These are phyloP conservation scores for Potorous gilbertii DNA, from an alignment of 2,797 vertebrate species.

Conservation along the genomic window DNA sequence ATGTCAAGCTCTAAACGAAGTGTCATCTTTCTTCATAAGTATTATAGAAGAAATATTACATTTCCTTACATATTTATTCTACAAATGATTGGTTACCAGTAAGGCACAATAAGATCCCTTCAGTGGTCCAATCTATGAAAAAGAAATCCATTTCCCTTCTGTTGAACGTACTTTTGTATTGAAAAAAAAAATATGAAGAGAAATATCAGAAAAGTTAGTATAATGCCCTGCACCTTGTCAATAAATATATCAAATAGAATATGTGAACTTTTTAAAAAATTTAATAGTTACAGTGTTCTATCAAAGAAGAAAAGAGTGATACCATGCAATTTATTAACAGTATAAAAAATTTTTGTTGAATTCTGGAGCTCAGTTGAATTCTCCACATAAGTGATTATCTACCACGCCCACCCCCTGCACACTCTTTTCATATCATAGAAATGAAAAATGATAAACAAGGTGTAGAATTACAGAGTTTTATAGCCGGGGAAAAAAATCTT, in stretches of 20 bases:
- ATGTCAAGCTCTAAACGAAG: constrained; percentile 73
- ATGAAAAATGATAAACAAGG: background rate
- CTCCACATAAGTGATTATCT: constrained; percentile 6
- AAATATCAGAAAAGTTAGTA: constrained; percentile 37
- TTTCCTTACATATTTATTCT: constrained; percentile 65
- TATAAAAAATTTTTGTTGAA: constrained; percentile 3
- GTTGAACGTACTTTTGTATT: constrained; percentile 8
- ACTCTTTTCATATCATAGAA: constrained; percentile 6
- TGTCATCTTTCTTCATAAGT: constrained; percentile 79
- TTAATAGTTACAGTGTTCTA: constrained; percentile 13
- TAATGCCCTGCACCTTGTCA: background rate
- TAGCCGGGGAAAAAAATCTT: background rate
- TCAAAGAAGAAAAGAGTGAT: constrained; percentile 33
- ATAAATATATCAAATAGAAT: constrained; percentile 41
- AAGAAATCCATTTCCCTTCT: background rate
- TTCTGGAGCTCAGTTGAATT: constrained; percentile 12
- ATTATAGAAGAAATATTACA: constrained; percentile 77
- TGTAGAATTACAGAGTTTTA: background rate
- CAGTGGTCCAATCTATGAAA: constrained; percentile 26
- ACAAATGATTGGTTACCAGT: constrained; percentile 62
- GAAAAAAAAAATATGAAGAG: constrained; percentile 1
- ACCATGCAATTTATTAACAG: constrained; percentile 9
- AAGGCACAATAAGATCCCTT: constrained; percentile 13
- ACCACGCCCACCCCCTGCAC: background rate
- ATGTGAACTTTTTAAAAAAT: background rate